Conservation (phyloP, 1,140 invertebrate species). For the Drosophila murphyi region DNA sequence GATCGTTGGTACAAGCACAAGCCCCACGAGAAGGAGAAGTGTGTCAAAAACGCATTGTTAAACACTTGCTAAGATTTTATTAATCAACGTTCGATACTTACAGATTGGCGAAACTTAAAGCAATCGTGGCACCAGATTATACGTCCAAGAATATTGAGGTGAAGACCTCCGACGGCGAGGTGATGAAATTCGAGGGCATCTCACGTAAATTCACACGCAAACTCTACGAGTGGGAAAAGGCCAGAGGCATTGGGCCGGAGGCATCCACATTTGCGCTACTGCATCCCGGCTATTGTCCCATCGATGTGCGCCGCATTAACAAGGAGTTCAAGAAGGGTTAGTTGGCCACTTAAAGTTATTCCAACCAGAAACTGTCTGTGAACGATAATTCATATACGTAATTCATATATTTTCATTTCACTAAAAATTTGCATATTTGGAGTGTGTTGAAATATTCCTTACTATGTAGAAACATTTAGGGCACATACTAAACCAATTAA, state of each 20-base stretch:
- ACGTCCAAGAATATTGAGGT: constrained; percentile 90
- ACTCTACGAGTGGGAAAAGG: constrained; percentile 95
- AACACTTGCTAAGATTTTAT: neutral
- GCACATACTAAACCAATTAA: too few relatives aligned
- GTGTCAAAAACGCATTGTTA: constrained; percentile 9
- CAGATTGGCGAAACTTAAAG: constrained; percentile 87
- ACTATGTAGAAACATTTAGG: too few relatives aligned
- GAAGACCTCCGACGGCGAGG: constrained; percentile 90
- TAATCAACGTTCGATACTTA: neutral
- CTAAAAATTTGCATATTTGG: too few relatives aligned
- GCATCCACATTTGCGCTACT: constrained; percentile 92
- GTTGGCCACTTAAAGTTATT: neutral
- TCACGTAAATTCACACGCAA: constrained; percentile 94
- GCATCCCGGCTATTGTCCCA: constrained; percentile 86
- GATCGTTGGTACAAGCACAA: constrained; percentile 78
- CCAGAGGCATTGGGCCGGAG: constrained; percentile 91
- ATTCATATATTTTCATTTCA: too few relatives aligned
- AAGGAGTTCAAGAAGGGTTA: constrained; percentile 72
- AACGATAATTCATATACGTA: too few relatives aligned
- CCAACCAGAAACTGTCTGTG: too few relatives aligned
- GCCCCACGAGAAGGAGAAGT: constrained; percentile 78
- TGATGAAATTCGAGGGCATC: constrained; percentile 93
- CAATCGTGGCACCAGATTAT: constrained; percentile 85
- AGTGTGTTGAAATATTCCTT: too few relatives aligned
- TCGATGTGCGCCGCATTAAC: constrained; percentile 73